phyloP scores from a whole-genome alignment of 1,140 invertebrate species.

The Nomia melanderi region DNA sequence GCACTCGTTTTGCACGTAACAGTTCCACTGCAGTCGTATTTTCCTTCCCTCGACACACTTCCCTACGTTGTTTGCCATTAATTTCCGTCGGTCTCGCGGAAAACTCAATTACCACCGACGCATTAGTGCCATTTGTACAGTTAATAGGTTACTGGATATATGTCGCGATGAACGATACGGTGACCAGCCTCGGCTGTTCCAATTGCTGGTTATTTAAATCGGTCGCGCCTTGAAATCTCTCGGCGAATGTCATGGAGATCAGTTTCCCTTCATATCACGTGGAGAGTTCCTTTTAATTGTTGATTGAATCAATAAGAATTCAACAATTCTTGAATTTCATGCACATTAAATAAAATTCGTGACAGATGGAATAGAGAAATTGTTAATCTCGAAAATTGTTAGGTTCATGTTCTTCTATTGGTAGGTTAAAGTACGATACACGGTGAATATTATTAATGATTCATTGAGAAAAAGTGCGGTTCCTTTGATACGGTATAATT shows the following conservation, averaged over 20 bases:
- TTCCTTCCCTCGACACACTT: background rate
- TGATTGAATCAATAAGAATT: too few species aligned
- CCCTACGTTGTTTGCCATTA: background rate
- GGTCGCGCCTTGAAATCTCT: constrained; percentile 9
- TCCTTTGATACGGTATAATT: too few species aligned
- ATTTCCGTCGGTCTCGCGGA: background rate
- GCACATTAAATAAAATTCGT: too few species aligned
- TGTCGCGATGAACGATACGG: background rate
- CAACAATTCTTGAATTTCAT: too few species aligned
- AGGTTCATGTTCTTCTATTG: too few species aligned
- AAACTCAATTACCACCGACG: background rate
- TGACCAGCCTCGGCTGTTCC: background rate
- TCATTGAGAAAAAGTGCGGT: too few species aligned
- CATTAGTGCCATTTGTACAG: background rate
- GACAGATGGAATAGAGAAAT: too few species aligned
- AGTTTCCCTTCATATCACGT: background rate
- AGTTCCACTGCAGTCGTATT: background rate
- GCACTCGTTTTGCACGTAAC: background rate
- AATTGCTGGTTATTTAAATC: constrained; percentile 22
- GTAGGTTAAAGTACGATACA: too few species aligned
- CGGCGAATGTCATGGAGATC: constrained; percentile 2
- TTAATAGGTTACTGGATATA: too few species aligned
- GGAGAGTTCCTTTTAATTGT: background rate
- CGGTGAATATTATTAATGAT: too few species aligned
- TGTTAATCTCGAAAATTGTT: too few species aligned